phyloP scores from a whole-genome alignment of 2,113 vertebrate genomes.

The Harpagus bidentatus region DNA sequence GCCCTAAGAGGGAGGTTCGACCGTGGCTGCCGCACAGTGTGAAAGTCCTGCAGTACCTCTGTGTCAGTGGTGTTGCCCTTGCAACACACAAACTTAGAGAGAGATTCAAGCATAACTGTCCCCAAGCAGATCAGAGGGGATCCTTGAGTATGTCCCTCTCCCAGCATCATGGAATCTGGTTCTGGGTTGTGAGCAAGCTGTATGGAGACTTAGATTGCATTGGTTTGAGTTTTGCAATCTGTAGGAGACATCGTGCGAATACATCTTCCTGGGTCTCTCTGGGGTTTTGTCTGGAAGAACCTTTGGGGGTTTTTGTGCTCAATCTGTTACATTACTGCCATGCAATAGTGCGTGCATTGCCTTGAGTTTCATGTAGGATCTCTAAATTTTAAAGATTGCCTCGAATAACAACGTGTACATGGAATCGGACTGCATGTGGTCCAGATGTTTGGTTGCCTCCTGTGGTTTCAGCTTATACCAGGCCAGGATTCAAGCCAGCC shows the following conservation, averaged over 20 bases:
- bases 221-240: not conserved
- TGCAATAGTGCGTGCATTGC: rapidly evolving
- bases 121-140: not conserved
- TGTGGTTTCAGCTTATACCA: not conserved
- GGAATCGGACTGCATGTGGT: not conserved
- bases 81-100: not conserved
- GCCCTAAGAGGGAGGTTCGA: not conserved
- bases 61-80: not conserved
- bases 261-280: not conserved
- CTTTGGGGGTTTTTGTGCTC: not conserved
- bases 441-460: not conserved
- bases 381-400: not conserved
- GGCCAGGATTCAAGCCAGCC: not conserved
- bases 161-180: not conserved
- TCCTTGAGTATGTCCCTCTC: not conserved
- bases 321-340: rapidly evolving
- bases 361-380: not conserved
- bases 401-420: rapidly evolving
- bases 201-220: not conserved
- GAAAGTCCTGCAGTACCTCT: not conserved
- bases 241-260: not conserved
- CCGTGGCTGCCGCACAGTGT: not conserved
- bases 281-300: not conserved
- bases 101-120: not conserved
- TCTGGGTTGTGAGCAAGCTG: not conserved